Conservation (phyloP, 2,113 vertebrate species). For the Vulpes ferrilata region DNA sequence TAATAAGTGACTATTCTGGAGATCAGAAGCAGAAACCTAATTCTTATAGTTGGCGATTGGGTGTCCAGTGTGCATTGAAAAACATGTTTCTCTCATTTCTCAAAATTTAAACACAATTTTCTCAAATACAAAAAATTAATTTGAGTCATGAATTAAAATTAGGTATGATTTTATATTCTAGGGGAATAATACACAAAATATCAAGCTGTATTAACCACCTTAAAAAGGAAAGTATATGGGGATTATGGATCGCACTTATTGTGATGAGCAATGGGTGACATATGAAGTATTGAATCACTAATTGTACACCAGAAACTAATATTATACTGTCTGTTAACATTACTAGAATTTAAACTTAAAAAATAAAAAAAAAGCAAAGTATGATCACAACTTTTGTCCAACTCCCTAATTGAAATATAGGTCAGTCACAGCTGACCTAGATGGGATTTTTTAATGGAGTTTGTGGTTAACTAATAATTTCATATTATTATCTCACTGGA, state of each 20-base stretch:
- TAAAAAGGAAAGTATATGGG: background rate
- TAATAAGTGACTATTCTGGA: background rate
- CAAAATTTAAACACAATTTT: background rate
- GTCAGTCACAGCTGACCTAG: background rate
- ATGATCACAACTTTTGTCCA: background rate
- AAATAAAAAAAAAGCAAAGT: background rate
- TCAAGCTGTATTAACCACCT: background rate
- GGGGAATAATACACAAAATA: background rate
- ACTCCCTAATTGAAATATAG: background rate
- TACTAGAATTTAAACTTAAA: background rate
- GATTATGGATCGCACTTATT: background rate
- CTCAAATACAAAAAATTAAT: background rate
- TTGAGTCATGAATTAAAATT: background rate
- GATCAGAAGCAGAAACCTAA: background rate
- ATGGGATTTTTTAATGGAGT: background rate
- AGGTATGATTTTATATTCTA: background rate
- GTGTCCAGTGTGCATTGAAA: background rate
- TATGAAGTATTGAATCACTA: background rate
- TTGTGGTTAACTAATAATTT: background rate
- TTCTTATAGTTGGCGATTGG: background rate
- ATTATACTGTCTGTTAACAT: background rate
- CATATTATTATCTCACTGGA: background rate
- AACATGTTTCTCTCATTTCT: background rate
- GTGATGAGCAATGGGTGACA: background rate
- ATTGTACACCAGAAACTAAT: background rate